Evolutionary conservation across 2,797 vertebrate species (phyloP).

Genomic region (Liasis olivaceus): DNA sequence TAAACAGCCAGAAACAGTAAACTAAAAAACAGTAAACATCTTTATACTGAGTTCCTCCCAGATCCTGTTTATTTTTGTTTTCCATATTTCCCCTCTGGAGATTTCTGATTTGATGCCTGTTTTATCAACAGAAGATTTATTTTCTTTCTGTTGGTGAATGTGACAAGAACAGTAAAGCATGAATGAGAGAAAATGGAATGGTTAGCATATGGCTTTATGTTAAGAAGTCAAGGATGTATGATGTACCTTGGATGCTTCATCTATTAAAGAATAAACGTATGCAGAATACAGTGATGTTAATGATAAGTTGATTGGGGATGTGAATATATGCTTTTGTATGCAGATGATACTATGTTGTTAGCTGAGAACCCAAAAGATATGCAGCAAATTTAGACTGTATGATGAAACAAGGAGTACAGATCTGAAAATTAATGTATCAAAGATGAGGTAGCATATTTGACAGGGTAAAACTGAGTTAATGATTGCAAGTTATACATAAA

Average conservation of each 20-base stretch:
- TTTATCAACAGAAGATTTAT: conserved; percentile 1
- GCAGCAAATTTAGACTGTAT: background rate
- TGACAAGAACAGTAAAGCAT: background rate
- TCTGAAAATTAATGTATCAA: background rate
- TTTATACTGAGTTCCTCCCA: background rate
- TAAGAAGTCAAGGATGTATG: background rate
- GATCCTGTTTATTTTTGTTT: background rate
- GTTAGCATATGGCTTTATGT: background rate
- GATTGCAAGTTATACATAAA: background rate
- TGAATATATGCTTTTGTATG: background rate
- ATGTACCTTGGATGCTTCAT: background rate
- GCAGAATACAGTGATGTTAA: background rate
- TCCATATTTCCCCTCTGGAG: background rate
- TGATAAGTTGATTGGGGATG: background rate
- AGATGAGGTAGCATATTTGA: background rate
- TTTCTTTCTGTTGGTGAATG: background rate
- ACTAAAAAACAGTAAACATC: background rate
- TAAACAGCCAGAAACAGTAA: background rate
- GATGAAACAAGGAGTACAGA: background rate
- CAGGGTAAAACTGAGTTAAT: background rate
- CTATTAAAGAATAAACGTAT: background rate
- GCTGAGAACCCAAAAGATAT: background rate
- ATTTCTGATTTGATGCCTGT: background rate
- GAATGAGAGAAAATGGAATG: background rate
- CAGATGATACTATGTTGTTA: background rate